Percentiles rank a stretch among this genome's conserved stretches.
These are phyloP conservation scores for Andricus curvator DNA, from an alignment of 2,888 invertebrate species.

Conservation along the genomic window DNA sequence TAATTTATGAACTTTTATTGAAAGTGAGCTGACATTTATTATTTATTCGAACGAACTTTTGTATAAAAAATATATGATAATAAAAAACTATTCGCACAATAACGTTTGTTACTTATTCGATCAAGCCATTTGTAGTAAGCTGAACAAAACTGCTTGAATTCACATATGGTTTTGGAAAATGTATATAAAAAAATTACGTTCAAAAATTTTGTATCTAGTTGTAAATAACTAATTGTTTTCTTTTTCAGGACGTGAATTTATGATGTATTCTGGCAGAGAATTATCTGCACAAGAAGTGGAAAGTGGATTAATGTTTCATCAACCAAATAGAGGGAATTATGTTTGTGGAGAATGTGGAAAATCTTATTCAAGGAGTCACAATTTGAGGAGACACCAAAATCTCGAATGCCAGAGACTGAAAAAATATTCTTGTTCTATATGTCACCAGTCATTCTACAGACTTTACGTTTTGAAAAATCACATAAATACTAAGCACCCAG, in stretches of 20 bases:
- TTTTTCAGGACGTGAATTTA: neutral
- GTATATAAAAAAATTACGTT: neutral
- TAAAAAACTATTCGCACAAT: neutral
- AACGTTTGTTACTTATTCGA: neutral
- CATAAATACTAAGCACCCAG: constrained; percentile 6
- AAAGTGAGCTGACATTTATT: no score
- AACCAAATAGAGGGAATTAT: neutral
- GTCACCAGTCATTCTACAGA: neutral
- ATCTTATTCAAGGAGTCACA: neutral
- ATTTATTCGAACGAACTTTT: neutral
- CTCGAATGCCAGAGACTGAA: constrained; percentile 14
- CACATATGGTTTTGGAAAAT: neutral
- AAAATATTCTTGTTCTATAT: constrained; percentile 25
- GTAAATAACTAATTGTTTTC: neutral
- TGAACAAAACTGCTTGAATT: neutral
- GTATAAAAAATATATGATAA: neutral
- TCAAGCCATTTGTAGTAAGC: neutral
- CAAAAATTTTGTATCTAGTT: neutral
- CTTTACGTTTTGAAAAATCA: constrained; percentile 26
- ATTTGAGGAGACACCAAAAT: constrained; percentile 19
- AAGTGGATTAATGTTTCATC: constrained; percentile 4
- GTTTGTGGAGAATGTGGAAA: constrained; percentile 27
- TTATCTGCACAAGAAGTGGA: neutral
- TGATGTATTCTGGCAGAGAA: neutral
- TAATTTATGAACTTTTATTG: no score